Percentiles rank a stretch among this genome's conserved stretches.
Conservation (phyloP, 2,797 vertebrate genomes). For the Siniperca obscura region DNA sequence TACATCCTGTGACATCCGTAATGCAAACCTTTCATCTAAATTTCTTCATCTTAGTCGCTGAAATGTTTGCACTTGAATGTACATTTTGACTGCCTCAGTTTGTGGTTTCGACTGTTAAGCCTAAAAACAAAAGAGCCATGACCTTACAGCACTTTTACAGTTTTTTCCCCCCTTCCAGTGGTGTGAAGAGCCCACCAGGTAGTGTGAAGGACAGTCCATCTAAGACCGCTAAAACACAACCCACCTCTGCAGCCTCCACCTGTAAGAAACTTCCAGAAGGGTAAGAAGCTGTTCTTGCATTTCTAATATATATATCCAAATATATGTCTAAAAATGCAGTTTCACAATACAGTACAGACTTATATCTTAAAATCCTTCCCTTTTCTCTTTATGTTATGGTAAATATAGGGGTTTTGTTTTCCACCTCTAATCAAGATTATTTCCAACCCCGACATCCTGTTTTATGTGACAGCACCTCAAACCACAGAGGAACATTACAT, state of each 20-base stretch:
- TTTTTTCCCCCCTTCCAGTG: slow-evolving; percentile 32
- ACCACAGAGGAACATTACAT: background rate
- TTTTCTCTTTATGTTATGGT: background rate
- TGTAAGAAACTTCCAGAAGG: slow-evolving; percentile 74
- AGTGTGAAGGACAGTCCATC: slow-evolving; percentile 75
- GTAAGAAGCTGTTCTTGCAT: slow-evolving; percentile 57
- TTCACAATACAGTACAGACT: background rate
- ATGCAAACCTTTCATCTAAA: background rate
- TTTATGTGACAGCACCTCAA: slow-evolving; percentile 5
- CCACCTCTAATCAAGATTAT: slow-evolving; percentile 1
- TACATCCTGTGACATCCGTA: no score
- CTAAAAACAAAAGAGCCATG: background rate
- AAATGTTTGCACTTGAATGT: background rate
- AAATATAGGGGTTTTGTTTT: background rate
- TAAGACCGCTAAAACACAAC: slow-evolving; percentile 53
- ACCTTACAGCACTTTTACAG: no score
- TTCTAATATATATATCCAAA: background rate
- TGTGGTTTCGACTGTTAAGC: background rate
- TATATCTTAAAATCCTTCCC: background rate
- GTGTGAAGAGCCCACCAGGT: slow-evolving; percentile 68
- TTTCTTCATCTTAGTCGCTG: background rate
- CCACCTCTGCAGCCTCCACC: slow-evolving; percentile 63
- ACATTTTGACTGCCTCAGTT: no score
- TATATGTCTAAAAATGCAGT: background rate
- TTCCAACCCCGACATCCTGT: slow-evolving; percentile 14